Conservation (phyloP, 2,797 vertebrate species). For the Sylvia borin region DNA sequence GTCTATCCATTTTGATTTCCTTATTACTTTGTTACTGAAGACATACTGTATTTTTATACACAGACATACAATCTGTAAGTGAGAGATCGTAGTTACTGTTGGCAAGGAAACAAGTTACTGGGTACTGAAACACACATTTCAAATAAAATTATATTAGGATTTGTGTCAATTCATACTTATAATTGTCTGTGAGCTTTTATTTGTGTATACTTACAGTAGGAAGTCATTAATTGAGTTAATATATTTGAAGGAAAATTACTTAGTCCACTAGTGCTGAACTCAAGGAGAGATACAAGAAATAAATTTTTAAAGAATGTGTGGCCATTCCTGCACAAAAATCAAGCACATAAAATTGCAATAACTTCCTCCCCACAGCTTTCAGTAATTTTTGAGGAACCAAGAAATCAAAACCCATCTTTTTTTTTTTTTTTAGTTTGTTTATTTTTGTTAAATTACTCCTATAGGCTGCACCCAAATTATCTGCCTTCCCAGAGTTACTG, state of each 20-base stretch:
- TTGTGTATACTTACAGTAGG: not conserved
- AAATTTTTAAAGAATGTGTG: not conserved
- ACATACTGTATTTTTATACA: not conserved
- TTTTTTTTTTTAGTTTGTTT: not conserved
- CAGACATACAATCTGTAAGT: not conserved
- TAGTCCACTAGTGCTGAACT: not conserved
- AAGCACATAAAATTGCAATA: not conserved
- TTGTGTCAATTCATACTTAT: not conserved
- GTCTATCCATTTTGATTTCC: not conserved
- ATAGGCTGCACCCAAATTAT: not conserved
- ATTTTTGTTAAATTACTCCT: not conserved
- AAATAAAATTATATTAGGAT: not conserved
- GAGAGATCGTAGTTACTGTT: not conserved
- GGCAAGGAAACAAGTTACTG: conserved; percentile 9
- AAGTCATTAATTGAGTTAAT: not conserved
- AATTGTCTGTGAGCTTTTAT: not conserved
- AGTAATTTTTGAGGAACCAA: not conserved
- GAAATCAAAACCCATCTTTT: not conserved
- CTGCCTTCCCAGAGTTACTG: not conserved
- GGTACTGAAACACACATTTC: not conserved
- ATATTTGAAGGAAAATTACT: not conserved
- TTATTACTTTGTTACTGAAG: not conserved
- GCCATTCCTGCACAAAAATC: not conserved
- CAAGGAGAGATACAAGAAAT: not conserved
- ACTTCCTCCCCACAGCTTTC: not conserved